These are phyloP conservation scores for Apostichopus parvimensis DNA, from an alignment of 35 echinoderm and acorn worm species.

Conservation along the genomic window DNA sequence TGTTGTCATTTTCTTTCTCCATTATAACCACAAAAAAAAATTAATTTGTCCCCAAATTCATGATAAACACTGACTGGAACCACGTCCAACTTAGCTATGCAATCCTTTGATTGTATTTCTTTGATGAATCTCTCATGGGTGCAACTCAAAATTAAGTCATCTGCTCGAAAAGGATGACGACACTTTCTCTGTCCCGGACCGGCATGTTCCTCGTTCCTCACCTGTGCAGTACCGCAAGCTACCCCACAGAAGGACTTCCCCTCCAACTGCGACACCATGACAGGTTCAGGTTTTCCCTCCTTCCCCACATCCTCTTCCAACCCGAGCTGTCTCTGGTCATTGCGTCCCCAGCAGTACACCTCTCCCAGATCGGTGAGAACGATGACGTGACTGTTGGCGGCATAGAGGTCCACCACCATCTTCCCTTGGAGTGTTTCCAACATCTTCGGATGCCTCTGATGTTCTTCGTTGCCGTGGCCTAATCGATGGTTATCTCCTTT, in stretches of 20 bases:
- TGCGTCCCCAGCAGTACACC: slow-evolving; percentile 86
- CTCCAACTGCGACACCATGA: slow-evolving; percentile 67
- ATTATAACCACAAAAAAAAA: too few relatives aligned
- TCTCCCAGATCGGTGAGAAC: slow-evolving; percentile 78
- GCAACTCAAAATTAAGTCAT: too few relatives aligned
- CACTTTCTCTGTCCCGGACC: too few relatives aligned
- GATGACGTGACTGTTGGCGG: slow-evolving; percentile 59
- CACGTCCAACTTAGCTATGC: too few relatives aligned
- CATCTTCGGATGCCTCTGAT: slow-evolving; percentile 77
- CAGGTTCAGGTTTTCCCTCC: slow-evolving; percentile 67
- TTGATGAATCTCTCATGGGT: too few relatives aligned
- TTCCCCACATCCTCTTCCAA: slow-evolving; percentile 55
- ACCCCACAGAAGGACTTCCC: slow-evolving; percentile 86
- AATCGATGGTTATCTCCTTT: slow-evolving; percentile 88
- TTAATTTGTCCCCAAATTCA: too few relatives aligned
- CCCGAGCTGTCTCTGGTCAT: slow-evolving; percentile 83
- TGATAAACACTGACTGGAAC: too few relatives aligned
- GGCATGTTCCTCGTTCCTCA: slow-evolving; percentile 4
- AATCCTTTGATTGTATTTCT: too few relatives aligned
- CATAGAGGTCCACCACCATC: slow-evolving; percentile 74
- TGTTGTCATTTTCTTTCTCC: too few relatives aligned
- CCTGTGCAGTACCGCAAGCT: slow-evolving; percentile 83
- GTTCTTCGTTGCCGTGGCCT: slow-evolving; percentile 90
- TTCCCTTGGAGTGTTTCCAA: slow-evolving; percentile 79
- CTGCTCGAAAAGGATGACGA: too few relatives aligned